Base-by-base conservation (phyloP, 2,888 invertebrate genomes). In the Diaprepes abbreviatus region DNA sequence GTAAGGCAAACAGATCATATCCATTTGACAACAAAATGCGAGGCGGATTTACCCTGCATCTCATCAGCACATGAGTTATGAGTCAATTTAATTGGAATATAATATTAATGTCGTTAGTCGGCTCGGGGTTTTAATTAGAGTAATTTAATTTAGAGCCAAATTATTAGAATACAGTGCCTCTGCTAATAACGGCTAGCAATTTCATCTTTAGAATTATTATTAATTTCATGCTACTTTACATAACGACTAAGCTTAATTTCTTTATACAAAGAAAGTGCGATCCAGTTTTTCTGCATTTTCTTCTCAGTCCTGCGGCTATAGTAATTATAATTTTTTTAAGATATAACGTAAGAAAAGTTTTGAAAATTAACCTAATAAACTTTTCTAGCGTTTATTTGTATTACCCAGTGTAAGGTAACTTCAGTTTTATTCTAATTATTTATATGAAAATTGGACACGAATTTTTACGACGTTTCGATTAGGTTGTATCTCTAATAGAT, bases 1-100 rank as follows among this genome's bases (percentile, higher is more conserved):
- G 77, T 76, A 74, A 66, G 75, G 73, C 78, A 78, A 48, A 48
- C 79, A 80, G 78, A 79, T 78, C 75, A 76, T 74, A 76, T 75
- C 74, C 48, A 48, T 60, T 60, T 60, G 60, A 31, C 21, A 48
- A 48, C 60, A 45, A 60, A 48, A 48, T 63, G 9, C 52, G 36
- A 36, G 24, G 17, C 38, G 64, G 6, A 64, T 43, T 55, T 64
- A 64, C 55, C 64, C 45, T 55, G 43, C 40, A 54, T 64, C 43
- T 55, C 31, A 55, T 55, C 50, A 40, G 19, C 36, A 59, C 55
- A 21, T 62, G 55, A 60, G 19, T 62, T 62, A 62, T 67, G 35
- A 62, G 62, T 60, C 62, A 67, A 54, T 62, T 62, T 62, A 67
- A 67, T 62, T 55, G 55, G 55, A 62, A 67, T 66, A 67, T 62